phyloP scores from a whole-genome alignment of 2,888 invertebrate genomes.

The Philonicus albiceps region DNA sequence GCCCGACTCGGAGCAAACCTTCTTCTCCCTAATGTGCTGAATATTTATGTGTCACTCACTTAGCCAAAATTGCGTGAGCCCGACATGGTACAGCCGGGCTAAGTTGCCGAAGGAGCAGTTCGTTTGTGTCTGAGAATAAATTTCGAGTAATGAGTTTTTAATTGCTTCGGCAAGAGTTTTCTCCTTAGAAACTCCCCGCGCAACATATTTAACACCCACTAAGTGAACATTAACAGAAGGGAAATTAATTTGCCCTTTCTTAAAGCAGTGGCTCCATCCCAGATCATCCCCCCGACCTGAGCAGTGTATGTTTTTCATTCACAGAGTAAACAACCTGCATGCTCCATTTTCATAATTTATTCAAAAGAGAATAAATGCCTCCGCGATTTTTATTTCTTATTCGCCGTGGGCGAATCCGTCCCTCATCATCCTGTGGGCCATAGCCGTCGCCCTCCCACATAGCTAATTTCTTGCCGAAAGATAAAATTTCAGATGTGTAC shows the following conservation, averaged over 20 bases:
- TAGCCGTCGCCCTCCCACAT: not conserved
- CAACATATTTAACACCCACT: slow-evolving; percentile 39
- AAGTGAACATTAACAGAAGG: slow-evolving; percentile 36
- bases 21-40: not conserved
- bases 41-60: slow-evolving; percentile 37
- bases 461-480: slow-evolving; percentile 12
- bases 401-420: not conserved
- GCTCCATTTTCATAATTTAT: slow-evolving; percentile 27
- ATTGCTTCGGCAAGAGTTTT: slow-evolving; percentile 37
- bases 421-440: not conserved
- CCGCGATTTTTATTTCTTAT: slow-evolving; percentile 8
- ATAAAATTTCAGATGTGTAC: slow-evolving; percentile 23
- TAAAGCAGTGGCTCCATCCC: not conserved
- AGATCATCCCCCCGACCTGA: not conserved
- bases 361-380: slow-evolving; percentile 24
- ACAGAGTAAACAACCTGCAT: not conserved
- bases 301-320: slow-evolving; percentile 5
- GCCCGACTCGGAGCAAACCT: not conserved
- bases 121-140: slow-evolving; percentile 33
- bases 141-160: slow-evolving; percentile 39
- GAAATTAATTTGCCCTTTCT: slow-evolving; percentile 32
- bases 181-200: slow-evolving; percentile 30
- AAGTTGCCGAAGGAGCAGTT: slow-evolving; percentile 21
- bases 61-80: slow-evolving; percentile 19
- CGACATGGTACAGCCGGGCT: not conserved